phyloP scores from a whole-genome alignment of 2,888 invertebrate genomes.

The Ephialtes manifestator region DNA sequence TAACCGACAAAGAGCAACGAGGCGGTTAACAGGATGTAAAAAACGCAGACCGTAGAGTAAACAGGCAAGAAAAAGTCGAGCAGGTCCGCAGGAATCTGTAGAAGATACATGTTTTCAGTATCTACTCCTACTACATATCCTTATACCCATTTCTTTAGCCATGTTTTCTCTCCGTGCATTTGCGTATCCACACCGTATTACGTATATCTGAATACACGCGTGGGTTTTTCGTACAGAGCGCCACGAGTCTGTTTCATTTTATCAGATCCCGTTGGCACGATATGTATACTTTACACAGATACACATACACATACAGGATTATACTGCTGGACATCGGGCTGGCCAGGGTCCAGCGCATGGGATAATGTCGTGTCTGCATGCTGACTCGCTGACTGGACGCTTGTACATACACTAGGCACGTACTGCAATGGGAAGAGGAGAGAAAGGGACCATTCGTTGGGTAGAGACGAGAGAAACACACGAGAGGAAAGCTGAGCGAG shows the following conservation, averaged over 20 bases:
- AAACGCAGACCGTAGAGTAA: conserved; percentile 12
- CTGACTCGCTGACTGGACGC: conserved; percentile 68
- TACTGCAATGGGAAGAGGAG: conserved; percentile 17
- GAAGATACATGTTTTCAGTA: conserved; percentile 50
- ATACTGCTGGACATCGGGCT: conserved; percentile 53
- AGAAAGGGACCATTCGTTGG: conserved; percentile 57
- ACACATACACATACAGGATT: not conserved
- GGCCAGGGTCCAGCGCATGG: conserved; percentile 68
- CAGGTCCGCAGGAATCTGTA: not conserved
- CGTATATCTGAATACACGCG: conserved; percentile 50
- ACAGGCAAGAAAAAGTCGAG: conserved; percentile 12
- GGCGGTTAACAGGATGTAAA: conserved; percentile 14
- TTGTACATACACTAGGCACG: conserved; percentile 41
- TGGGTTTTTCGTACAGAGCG: conserved; percentile 54
- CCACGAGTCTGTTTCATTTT: conserved; percentile 61
- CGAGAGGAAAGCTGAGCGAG: conserved; percentile 61
- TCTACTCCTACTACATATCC: conserved; percentile 16
- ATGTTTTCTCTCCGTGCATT: conserved; percentile 23
- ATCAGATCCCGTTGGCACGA: conserved; percentile 62
- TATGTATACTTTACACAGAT: conserved; percentile 27
- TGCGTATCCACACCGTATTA: conserved; percentile 47
- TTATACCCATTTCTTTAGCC: conserved; percentile 42
- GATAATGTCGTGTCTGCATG: conserved; percentile 69
- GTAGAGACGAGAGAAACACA: conserved; percentile 53
- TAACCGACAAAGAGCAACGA: conserved; percentile 49